phyloP scores from a whole-genome alignment of 30 jellyfish, hydroid and myxozoan genomes.

The Turritopsis dohrnii region DNA sequence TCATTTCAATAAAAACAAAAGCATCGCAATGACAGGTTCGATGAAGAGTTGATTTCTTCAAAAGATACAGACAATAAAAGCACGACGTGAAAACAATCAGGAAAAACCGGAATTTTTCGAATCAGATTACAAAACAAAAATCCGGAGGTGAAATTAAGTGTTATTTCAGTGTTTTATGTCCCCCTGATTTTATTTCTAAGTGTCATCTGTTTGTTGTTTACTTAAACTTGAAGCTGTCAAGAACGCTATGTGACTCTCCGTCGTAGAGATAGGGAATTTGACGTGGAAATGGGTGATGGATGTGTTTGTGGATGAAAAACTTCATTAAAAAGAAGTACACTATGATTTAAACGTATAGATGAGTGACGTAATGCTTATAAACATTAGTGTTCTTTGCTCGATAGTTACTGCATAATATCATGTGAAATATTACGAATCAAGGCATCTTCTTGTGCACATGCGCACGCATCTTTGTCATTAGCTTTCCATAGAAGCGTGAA shows the following conservation, averaged over 20 bases:
- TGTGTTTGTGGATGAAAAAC: not conserved
- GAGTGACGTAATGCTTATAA: too few species aligned
- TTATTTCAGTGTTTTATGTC: not conserved
- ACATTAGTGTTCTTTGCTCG: too few species aligned
- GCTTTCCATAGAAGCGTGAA: too few species aligned
- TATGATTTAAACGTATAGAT: too few species aligned
- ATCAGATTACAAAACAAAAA: not conserved
- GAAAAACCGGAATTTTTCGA: not conserved
- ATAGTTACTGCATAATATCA: too few species aligned
- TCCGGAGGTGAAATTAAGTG: not conserved
- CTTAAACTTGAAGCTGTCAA: not conserved
- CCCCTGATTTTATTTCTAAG: not conserved
- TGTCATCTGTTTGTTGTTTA: not conserved
- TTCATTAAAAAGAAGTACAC: not conserved
- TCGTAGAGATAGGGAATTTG: not conserved
- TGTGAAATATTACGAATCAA: too few species aligned
- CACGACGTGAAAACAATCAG: not conserved
- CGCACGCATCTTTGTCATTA: too few species aligned
- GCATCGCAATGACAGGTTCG: not conserved
- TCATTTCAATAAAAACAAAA: not conserved
- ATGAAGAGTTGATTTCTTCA: not conserved
- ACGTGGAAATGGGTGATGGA: not conserved
- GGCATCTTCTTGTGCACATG: too few species aligned
- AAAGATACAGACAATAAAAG: not conserved
- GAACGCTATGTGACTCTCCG: not conserved